Percentiles rank a stretch among this genome's conserved stretches.
Evolutionary conservation across 2,888 invertebrate species (phyloP).

Genomic region (Abrostola triplasia): DNA sequence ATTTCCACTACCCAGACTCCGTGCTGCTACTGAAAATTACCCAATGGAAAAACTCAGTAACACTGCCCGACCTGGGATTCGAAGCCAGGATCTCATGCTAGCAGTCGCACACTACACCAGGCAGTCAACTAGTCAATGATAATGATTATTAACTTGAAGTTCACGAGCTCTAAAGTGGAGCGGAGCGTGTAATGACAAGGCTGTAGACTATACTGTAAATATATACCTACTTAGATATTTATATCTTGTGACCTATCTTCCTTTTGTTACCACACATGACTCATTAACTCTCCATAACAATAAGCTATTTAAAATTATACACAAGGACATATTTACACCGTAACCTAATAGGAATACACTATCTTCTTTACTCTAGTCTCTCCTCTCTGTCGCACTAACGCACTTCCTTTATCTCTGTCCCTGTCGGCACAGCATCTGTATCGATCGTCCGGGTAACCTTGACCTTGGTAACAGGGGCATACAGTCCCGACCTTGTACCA

Average conservation of each 20-base stretch:
- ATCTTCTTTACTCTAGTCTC: constrained; percentile 21
- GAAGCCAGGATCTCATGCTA: too few species aligned
- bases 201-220: neutral
- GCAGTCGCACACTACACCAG: too few species aligned
- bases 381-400: constrained; percentile 50
- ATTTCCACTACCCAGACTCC: too few species aligned
- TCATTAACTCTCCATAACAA: constrained; percentile 15
- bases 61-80: too few species aligned
- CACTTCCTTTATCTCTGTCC: constrained; percentile 52
- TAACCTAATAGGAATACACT: constrained; percentile 45
- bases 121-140: too few species aligned
- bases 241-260: neutral
- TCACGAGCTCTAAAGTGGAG: too few species aligned
- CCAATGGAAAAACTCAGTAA: too few species aligned
- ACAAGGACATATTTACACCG: constrained; percentile 40
- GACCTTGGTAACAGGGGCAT: constrained; percentile 70
- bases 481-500: constrained; percentile 73
- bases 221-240: neutral
- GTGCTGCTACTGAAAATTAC: too few species aligned
- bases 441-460: constrained; percentile 79
- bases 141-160: too few species aligned
- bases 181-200: too few species aligned
- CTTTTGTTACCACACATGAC: constrained; percentile 1
- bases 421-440: constrained; percentile 80
- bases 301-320: constrained; percentile 17